Evolutionary conservation across 2,797 vertebrate genomes (phyloP), one percentile per base, ranked within the genome.

Genomic region (Platyrinchus mystaceus): DNA sequence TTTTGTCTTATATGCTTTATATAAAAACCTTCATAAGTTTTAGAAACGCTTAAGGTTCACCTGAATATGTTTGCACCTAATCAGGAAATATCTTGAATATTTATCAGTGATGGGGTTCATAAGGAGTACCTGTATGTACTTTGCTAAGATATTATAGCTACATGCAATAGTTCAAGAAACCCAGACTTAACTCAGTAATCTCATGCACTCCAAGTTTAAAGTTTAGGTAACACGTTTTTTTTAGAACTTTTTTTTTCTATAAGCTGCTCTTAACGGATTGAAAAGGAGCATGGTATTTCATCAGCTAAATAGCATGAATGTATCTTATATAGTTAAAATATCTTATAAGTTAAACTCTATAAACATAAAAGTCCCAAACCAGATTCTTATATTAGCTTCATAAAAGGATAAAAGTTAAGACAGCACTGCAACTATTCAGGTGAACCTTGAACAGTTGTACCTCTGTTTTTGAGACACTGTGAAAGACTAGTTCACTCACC

Each of bases 31-130:
- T 52, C 49, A 27, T 74, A 39, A 60, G n/a, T 85, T 84, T 93
- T 67, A 87, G 69, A 96, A 95, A 82, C 71, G 22, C 37, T 92
- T 91, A 96, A 80, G 84, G 93, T 96, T 95, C 87, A 84, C 75
- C 86, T 94, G 64, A 82, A 44, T 94, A 56, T 76, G 69, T 81
- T 91, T 85, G 90, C 37, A 95, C 84, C 50, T 24, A 79, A 84
- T 78, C 34, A 86, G 46, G 30, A 83, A 84, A 66, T 66, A 74
- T 63, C 46, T 36, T 84, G 60, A 89, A 78, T 41, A 82, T 47
- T 74, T 37, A 71, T 78, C 93, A 77, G 75, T 64, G n/a, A 70
- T 24, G 46, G 59, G 18, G 37, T 62, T 90, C 64, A 79, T 27
- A 74, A 58, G 15, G 20, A 88, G 20, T 66, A 87, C 52, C 60